Conservation (phyloP, 2,797 vertebrate species). For the Kryptopterus vitreolus region DNA sequence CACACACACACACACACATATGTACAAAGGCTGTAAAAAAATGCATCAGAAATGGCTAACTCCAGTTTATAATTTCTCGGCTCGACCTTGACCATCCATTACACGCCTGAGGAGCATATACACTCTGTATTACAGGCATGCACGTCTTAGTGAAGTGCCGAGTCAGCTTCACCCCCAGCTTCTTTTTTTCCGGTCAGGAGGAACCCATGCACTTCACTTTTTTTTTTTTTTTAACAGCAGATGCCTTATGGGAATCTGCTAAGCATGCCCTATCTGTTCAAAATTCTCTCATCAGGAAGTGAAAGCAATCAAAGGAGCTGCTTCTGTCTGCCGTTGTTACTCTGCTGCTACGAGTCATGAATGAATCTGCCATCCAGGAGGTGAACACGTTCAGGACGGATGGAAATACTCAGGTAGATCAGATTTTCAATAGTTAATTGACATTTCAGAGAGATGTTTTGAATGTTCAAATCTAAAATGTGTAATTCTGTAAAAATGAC, state of each 20-base stretch:
- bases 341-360: conserved; percentile 31
- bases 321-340: conserved; percentile 65
- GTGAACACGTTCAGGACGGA: neutral
- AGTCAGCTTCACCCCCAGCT: conserved; percentile 56
- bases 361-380: conserved; percentile 17
- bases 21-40: conserved; percentile 22
- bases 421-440: conserved; percentile 3
- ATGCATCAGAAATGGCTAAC: conserved; percentile 64
- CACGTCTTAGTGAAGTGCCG: conserved; percentile 48
- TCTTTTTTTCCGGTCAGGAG: conserved; percentile 61
- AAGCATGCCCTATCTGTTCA: conserved; percentile 40
- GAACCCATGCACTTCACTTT: conserved; percentile 68
- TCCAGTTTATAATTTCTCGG: conserved; percentile 60
- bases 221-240: conserved; percentile 46
- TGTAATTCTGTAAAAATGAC: neutral
- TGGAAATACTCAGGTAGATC: conserved; percentile 41
- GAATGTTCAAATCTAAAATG: neutral
- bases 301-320: conserved; percentile 58
- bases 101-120: conserved; percentile 28
- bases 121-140: conserved; percentile 39
- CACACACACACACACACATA: conserved; percentile 30
- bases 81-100: conserved; percentile 58
- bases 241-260: conserved; percentile 43
- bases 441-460: neutral
- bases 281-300: conserved; percentile 47